Conservation (phyloP, 2,113 vertebrate species). For the Chaetodon auriga region DNA sequence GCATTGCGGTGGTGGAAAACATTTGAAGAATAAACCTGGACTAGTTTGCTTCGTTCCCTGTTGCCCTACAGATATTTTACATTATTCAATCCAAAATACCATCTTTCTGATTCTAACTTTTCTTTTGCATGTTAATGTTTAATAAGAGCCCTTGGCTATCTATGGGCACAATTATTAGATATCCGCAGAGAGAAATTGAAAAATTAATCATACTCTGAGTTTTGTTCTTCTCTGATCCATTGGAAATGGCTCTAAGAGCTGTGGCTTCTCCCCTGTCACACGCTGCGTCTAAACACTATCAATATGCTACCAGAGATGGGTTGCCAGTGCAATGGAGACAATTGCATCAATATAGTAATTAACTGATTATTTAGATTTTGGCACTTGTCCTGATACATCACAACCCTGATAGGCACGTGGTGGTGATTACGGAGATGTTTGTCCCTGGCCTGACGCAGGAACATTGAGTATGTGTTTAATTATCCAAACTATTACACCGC, state of each 20-base stretch:
- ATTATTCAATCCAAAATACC: constrained; percentile 97
- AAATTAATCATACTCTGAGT: constrained; percentile 96
- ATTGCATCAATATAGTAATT: constrained; percentile 71
- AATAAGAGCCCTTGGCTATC: constrained; percentile 94
- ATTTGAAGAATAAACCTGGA: constrained; percentile 86
- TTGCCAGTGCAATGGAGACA: constrained; percentile 63
- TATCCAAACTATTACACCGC: constrained; percentile 44
- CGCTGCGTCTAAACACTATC: constrained; percentile 60
- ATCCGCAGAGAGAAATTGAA: constrained; percentile 97
- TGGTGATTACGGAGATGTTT: constrained; percentile 56
- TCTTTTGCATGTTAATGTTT: constrained; percentile 97
- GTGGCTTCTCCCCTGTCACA: constrained; percentile 58
- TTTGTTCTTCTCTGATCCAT: constrained; percentile 88
- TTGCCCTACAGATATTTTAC: constrained; percentile 94
- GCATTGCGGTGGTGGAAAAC: constrained; percentile 74
- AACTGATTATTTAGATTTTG: constrained; percentile 75
- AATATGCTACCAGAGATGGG: constrained; percentile 53
- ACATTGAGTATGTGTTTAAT: constrained; percentile 45
- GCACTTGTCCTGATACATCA: constrained; percentile 39
- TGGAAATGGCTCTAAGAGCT: constrained; percentile 86
- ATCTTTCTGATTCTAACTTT: constrained; percentile 93
- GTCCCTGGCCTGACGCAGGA: constrained; percentile 13
- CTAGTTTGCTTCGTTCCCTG: constrained; percentile 84
- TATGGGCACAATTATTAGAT: constrained; percentile 95
- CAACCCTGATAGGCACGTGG: constrained; percentile 47